Evolutionary conservation across 1,140 invertebrate genomes (phyloP).

Genomic region (Sipha flava): DNA sequence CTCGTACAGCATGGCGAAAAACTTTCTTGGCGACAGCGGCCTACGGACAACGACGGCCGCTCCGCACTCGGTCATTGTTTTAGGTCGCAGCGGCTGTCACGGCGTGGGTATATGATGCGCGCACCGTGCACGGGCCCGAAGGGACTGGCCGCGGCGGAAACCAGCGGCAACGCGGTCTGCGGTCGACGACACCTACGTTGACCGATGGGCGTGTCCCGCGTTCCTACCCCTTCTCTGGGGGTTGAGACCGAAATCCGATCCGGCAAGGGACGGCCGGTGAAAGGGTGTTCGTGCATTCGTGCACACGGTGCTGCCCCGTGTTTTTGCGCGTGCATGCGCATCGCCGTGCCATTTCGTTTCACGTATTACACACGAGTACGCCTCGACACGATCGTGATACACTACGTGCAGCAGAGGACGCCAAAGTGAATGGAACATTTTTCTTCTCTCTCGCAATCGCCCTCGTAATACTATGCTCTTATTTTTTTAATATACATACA

Average conservation of each 20-base stretch:
- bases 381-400: too few species aligned
- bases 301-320: neutral
- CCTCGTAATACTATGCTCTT: too few species aligned
- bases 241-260: neutral
- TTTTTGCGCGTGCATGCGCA: too few species aligned
- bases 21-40: conserved; percentile 14
- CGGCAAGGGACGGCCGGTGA: too few species aligned
- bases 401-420: too few species aligned
- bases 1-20: conserved; percentile 26
- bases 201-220: neutral
- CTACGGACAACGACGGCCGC: conserved; percentile 6
- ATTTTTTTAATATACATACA: too few species aligned
- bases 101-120: neutral
- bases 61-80: neutral
- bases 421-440: too few species aligned
- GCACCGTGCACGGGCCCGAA: neutral
- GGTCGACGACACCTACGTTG: neutral
- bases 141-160: neutral
- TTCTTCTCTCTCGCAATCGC: too few species aligned
- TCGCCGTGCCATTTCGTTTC: too few species aligned
- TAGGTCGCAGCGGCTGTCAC: neutral
- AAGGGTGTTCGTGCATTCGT: neutral
- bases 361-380: too few species aligned
- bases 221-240: neutral
- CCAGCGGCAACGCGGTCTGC: too few species aligned